Evolutionary conservation across 2,113 vertebrate genomes (phyloP).

Genomic region (Microcebus griseorufus): DNA sequence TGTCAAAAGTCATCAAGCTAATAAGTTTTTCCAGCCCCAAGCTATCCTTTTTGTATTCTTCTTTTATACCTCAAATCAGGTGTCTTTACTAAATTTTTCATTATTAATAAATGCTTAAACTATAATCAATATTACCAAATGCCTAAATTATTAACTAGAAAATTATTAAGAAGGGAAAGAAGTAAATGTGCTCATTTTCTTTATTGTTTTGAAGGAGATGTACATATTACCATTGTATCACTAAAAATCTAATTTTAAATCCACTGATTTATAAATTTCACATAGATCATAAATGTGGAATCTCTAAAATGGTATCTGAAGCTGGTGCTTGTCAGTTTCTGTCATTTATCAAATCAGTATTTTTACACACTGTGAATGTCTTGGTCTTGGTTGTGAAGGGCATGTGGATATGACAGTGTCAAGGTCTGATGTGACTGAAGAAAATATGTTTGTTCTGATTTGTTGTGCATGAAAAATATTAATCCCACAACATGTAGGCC

Average conservation of each 20-base stretch:
- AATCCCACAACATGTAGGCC: constrained; percentile 59
- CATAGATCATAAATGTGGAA: constrained; percentile 29
- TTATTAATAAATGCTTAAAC: not conserved
- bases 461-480: constrained; percentile 61
- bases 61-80: not conserved
- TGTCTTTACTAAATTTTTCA: not conserved
- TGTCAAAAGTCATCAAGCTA: constrained; percentile 19
- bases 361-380: constrained; percentile 40
- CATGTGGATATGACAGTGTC: constrained; percentile 47
- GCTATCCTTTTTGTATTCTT: not conserved
- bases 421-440: constrained; percentile 54
- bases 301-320: constrained; percentile 53
- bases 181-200: not conserved
- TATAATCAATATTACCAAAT: not conserved
- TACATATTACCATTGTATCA: not conserved
- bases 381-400: constrained; percentile 58
- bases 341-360: constrained; percentile 47
- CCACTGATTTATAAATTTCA: constrained; percentile 34
- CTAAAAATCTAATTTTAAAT: not conserved
- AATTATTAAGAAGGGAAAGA: not conserved
- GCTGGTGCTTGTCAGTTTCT: constrained; percentile 45
- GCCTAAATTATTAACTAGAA: not conserved
- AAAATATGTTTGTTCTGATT: constrained; percentile 67
- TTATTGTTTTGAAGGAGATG: constrained; percentile 5
- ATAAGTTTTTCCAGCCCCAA: not conserved